phyloP scores from a whole-genome alignment of 2,113 vertebrate genomes.

The Ophiodon elongatus region DNA sequence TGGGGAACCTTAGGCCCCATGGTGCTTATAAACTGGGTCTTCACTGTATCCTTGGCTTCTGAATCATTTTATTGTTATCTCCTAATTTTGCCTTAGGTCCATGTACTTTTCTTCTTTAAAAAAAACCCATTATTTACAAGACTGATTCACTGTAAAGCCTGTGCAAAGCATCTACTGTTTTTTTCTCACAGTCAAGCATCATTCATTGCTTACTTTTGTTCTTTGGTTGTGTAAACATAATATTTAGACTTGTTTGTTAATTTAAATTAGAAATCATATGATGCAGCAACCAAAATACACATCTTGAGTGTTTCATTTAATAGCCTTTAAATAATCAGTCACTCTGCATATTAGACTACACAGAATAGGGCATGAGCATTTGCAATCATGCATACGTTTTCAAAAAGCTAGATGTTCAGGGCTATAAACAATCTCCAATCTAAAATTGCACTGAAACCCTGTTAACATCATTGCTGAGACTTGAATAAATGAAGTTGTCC shows the following conservation, averaged over 20 bases:
- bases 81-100: slow-evolving; percentile 59
- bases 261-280: neutral
- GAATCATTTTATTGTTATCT: slow-evolving; percentile 53
- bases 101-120: slow-evolving; percentile 13
- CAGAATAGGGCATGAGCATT: neutral
- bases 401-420: neutral
- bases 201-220: neutral
- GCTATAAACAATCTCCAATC: neutral
- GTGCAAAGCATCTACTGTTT: neutral
- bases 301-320: slow-evolving; percentile 2
- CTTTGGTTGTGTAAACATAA: neutral
- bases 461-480: slow-evolving; percentile 6
- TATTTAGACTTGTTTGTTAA: neutral
- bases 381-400: neutral
- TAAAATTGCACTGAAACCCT: neutral
- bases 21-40: slow-evolving; percentile 66
- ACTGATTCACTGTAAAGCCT: slow-evolving; percentile 4
- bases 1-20: slow-evolving; percentile 60
- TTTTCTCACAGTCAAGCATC: neutral
- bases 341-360: neutral
- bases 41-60: slow-evolving; percentile 50
- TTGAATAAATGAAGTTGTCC: neutral
- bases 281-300: neutral
- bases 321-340: slow-evolving; percentile 13
- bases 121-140: slow-evolving; percentile 24